Percentiles rank a stretch among this genome's conserved stretches.
Evolutionary conservation across 2,113 vertebrate genomes (phyloP).

Genomic region (Hemibagrus wyckioides): DNA sequence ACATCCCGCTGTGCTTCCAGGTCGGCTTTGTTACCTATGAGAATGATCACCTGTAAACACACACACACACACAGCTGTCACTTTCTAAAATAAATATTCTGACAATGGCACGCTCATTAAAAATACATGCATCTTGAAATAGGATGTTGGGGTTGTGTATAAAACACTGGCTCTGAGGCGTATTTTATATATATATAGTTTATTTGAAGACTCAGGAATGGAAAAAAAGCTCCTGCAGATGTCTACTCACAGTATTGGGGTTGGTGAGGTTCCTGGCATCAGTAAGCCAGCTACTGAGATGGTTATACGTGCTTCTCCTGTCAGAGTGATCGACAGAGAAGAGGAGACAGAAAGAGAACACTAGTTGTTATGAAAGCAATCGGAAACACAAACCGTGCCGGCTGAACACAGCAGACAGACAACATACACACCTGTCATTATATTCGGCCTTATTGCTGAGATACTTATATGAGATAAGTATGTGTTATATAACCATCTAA

Average conservation of each 20-base stretch:
- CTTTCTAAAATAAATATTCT: not conserved
- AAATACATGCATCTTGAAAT: not conserved
- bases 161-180: too few species aligned
- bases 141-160: not conserved
- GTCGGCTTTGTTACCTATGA: constrained; percentile 98
- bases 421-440: constrained; percentile 4
- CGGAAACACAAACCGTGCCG: not conserved
- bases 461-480: too few species aligned
- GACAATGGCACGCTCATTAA: not conserved
- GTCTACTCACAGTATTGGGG: constrained; percentile 93
- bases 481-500: not conserved
- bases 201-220: too few species aligned
- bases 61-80: not conserved
- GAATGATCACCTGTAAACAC: constrained; percentile 89
- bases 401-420: constrained; percentile 3
- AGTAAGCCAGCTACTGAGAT: constrained; percentile 98
- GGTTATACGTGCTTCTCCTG: constrained; percentile 98
- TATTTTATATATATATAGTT: not conserved
- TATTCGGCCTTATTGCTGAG: not conserved
- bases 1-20: constrained; percentile 97
- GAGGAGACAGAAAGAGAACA: not conserved
- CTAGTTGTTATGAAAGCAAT: not conserved
- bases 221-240: not conserved
- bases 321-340: not conserved
- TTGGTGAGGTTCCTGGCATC: constrained; percentile 98